Evolutionary conservation across 2,888 invertebrate genomes (phyloP).

Genomic region (Tanytarsus gracilentus): DNA sequence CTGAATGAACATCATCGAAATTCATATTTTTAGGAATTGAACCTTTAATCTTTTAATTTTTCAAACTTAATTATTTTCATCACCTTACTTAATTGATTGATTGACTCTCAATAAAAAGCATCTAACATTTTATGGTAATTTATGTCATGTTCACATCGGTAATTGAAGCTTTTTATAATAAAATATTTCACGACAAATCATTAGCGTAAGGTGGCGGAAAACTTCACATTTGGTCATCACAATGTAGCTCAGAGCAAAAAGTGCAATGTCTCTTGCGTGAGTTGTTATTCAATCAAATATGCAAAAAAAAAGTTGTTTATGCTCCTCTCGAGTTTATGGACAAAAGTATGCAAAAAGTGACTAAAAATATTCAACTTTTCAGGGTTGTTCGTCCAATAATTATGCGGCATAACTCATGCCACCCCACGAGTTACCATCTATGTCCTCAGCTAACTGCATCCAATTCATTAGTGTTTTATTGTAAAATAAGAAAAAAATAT

Average conservation of each 20-base stretch:
- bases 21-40: no score
- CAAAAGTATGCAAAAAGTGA: constrained; percentile 6
- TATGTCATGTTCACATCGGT: constrained; percentile 7
- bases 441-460: constrained; percentile 15
- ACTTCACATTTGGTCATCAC: constrained; percentile 3
- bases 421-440: constrained; percentile 23
- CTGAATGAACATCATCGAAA: no score
- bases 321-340: neutral
- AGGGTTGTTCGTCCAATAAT: neutral
- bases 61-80: neutral
- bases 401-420: neutral
- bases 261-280: neutral
- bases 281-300: constrained; percentile 8
- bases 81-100: no score
- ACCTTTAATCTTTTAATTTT: no score
- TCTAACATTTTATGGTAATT: neutral
- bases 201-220: neutral
- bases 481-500: constrained; percentile 14
- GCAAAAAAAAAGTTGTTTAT: neutral
- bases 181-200: neutral
- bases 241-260: neutral
- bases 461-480: constrained; percentile 26
- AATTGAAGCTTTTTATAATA: neutral
- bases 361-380: constrained; percentile 3
- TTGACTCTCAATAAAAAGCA: no score